Evolutionary conservation across 2,113 vertebrate species (phyloP), one percentile per base, ranked within the genome.

Genomic region (Argyrosomus japonicus): DNA sequence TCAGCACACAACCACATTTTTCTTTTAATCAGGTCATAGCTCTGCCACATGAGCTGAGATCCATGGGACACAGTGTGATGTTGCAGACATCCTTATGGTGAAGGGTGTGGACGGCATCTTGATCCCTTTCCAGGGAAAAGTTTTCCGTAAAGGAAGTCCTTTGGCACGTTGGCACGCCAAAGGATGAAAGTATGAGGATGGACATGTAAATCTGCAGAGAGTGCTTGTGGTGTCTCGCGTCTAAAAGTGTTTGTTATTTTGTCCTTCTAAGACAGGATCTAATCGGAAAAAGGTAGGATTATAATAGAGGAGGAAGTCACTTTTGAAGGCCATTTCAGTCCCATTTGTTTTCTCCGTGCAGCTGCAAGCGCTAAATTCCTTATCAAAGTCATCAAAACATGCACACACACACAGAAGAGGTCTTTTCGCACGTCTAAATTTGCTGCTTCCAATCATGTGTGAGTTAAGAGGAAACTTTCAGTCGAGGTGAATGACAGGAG

Each of bases 121-220:
- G 82, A 82, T 88, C 48, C 40, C 70, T 70, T 87, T 88, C 76
- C 87, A 92, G 40, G 65, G 75, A 71, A 83, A 79, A 63, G 19
- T 77, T 89, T 92, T 88, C 86, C 85, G 8, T 60, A 83, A 86
- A 85, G 89, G 89, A 92, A 89, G 84, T 88, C 78, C 73, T 87
- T 68, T 88, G 62, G 86, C 72, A 48, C 65, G 45, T 58, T 75
- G 60, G 53, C 83, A 77, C 60, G 51, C 76, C 71, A 67, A 76
- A 83, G 68, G 70, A 85, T 83, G 57, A 72, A 77, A 83, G 81
- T 72, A 75, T 77, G 40, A 79, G 79, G 65, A 90, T 77, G 51
- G 17, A 62, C 80, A 81, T 84, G 68, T 75, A 88, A 77, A 78
- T 88, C 92, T 79, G 63, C 68, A 77, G 79, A 78, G 80, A 90